Evolutionary conservation across 2,888 invertebrate species (phyloP), one percentile per base, ranked within the genome.

Genomic region (Zygaena filipendulae): DNA sequence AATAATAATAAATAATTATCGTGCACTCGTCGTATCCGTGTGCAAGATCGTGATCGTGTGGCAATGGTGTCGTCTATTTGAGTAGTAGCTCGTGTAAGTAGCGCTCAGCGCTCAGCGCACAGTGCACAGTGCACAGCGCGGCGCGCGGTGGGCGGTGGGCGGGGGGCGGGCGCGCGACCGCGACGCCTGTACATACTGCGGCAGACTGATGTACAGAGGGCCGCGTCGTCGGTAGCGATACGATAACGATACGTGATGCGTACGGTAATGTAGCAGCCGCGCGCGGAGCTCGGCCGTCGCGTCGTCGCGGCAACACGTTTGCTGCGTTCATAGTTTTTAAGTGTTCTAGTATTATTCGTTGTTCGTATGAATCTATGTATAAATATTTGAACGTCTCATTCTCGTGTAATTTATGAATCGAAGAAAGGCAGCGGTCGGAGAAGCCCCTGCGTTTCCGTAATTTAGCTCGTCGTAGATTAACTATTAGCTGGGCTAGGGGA

Each of bases 401-500:
- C 69, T 71, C 66, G 67, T 72, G 74, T 75, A 75, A 74, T 77
- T 77, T 72, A 74, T 75, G 60, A 71, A 71, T 74, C 63, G 68
- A 70, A 62, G 66, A 68, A 62, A 61, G 57, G 61, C 63, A 46
- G 59, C 51, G 67, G 64, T 57, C 54, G 46, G 42, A 44, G 45
- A 53, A 49, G 48, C 52, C 59, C 58, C 57, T 49, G 60, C 59
- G 64, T 66, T 66, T 69, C 68, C 66, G 59, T 67, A 63, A 59
- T 68, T 63, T 75, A 75, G 77, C 70, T 72, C 74, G 71, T 70
- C 66, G 71, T 77, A 77, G 75, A 68, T 70, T 69, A 59, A 72
- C 67, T 67, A 61, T 77, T 79, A 79, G 79, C 79, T 79, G 79
- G 80, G 75, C 77, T 72, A 72, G 80, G 80, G 79, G 79, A 79